A percentile compares a stretch with the other conserved stretches of the same genome.
phyloP scores from a whole-genome alignment of 2,113 vertebrate species.

The Lanius collurio region DNA sequence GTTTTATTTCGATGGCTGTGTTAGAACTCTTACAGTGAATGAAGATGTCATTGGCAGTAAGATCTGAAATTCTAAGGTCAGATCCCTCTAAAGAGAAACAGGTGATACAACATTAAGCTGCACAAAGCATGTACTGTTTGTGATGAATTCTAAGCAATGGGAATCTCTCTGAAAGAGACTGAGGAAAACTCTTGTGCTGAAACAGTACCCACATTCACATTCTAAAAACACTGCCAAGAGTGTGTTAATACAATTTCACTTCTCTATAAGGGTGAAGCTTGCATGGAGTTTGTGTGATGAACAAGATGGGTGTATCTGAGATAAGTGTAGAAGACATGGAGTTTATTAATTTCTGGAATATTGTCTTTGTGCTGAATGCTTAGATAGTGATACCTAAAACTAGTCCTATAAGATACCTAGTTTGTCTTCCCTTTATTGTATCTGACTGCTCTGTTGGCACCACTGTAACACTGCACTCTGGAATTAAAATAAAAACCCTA shows the following conservation, averaged over 20 bases:
- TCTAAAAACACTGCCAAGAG: background rate
- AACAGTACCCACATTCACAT: conserved; percentile 56
- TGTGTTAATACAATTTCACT: background rate
- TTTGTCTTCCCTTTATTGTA: background rate
- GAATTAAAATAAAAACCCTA: accelerated
- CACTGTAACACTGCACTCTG: background rate
- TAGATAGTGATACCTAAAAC: background rate
- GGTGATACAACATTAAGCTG: background rate
- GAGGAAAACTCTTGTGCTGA: conserved; percentile 81
- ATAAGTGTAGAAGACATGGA: background rate
- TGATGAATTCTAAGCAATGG: conserved; percentile 86
- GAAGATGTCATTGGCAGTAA: background rate
- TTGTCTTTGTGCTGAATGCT: background rate
- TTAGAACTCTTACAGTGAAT: background rate
- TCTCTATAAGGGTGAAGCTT: conserved; percentile 24
- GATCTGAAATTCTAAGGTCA: background rate
- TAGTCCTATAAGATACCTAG: too few species aligned
- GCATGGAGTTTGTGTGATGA: background rate
- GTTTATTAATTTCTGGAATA: background rate
- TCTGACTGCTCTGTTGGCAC: background rate
- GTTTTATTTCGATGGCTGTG: background rate
- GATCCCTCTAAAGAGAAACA: background rate
- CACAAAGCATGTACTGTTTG: conserved; percentile 62
- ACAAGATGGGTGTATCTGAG: background rate
- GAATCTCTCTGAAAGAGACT: conserved; percentile 93